phyloP scores from a whole-genome alignment of 1,140 invertebrate genomes.

The Cepaea nemoralis region DNA sequence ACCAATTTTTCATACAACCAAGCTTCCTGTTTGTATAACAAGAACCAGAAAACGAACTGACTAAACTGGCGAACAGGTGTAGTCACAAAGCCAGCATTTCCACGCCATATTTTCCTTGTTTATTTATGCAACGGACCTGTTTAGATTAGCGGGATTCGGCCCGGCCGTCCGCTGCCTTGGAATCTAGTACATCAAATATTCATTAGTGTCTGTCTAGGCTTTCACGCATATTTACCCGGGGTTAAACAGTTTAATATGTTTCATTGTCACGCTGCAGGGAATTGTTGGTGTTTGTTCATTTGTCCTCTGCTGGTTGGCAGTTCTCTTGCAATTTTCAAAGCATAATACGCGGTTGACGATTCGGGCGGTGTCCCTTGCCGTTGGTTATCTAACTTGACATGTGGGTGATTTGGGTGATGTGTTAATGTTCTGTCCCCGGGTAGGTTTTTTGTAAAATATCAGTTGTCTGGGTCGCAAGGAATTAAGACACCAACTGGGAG shows the following conservation, averaged over 20 bases:
- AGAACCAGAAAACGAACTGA: no score
- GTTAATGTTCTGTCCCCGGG: no score
- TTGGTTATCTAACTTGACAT: no score
- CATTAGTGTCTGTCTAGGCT: not conserved
- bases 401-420: no score
- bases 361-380: no score
- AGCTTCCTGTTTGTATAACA: no score
- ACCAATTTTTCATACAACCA: no score
- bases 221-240: constrained; percentile 2
- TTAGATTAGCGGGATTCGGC: not conserved
- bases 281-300: not conserved
- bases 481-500: no score
- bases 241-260: constrained; percentile 17
- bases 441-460: no score
- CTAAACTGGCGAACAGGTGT: not conserved
- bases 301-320: not conserved
- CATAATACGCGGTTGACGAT: no score
- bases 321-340: not conserved
- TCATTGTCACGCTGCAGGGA: not conserved
- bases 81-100: not conserved
- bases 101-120: not conserved
- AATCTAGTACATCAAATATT: constrained; percentile 10
- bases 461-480: no score
- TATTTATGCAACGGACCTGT: not conserved
- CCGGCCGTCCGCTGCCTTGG: not conserved